A percentile compares a stretch with the other conserved stretches of the same genome.
Evolutionary conservation across 2,797 vertebrate species (phyloP).

Genomic region (Tokudaia tokunoshimensis): DNA sequence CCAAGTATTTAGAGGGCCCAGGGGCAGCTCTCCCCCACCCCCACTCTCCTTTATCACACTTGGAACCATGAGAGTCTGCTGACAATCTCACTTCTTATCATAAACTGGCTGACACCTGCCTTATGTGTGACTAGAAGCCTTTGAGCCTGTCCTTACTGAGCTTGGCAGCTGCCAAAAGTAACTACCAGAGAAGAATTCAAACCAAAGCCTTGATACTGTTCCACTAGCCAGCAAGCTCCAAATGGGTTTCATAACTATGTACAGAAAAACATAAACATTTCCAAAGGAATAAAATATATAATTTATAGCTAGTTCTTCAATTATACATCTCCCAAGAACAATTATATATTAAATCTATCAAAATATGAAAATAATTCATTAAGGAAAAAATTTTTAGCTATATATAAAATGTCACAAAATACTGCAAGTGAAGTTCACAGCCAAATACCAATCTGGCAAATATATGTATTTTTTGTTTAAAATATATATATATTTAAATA

Average conservation of each 20-base stretch:
- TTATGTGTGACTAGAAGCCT: background rate
- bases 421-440: slow-evolving; percentile 38
- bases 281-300: slow-evolving; percentile 54
- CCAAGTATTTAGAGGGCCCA: background rate
- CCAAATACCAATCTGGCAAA: slow-evolving; percentile 31
- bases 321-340: background rate
- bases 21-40: background rate
- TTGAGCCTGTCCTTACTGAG: background rate
- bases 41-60: background rate
- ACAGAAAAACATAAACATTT: slow-evolving; percentile 36
- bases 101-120: background rate
- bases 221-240: slow-evolving; percentile 21
- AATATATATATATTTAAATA: too few relatives aligned
- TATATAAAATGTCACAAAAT: background rate
- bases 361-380: slow-evolving; percentile 44
- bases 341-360: background rate
- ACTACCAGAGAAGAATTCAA: slow-evolving; percentile 12
- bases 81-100: background rate
- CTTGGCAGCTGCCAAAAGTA: background rate
- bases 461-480: too few relatives aligned
- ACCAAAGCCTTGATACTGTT: slow-evolving; percentile 21
- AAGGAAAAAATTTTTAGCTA: slow-evolving; percentile 41
- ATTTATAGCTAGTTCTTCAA: slow-evolving; percentile 12
- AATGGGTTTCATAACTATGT: background rate
- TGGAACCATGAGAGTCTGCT: background rate